phyloP scores from a whole-genome alignment of 2,888 invertebrate genomes.

The Elegia similella region DNA sequence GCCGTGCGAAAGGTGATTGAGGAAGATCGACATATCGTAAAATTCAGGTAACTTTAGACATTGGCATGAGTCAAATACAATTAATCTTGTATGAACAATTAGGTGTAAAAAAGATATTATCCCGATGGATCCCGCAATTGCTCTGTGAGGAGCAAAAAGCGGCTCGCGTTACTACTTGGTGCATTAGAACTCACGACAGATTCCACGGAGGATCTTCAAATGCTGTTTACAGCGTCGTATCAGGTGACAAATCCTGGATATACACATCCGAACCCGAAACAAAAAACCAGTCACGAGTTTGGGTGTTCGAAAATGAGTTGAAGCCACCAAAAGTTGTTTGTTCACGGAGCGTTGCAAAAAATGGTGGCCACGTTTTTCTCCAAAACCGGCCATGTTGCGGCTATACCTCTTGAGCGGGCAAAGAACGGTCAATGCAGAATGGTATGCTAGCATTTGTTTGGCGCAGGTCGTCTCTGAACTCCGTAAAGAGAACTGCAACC shows the following conservation, averaged over 20 bases:
- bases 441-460: too few species aligned
- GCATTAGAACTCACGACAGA: slow-evolving; percentile 6
- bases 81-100: too few species aligned
- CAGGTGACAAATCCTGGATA: not conserved
- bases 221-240: not conserved
- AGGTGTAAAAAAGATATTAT: too few species aligned
- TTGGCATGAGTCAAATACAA: too few species aligned
- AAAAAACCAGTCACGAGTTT: slow-evolving; percentile 9
- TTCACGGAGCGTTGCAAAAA: too few species aligned
- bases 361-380: too few species aligned
- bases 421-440: slow-evolving; percentile 22
- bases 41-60: too few species aligned
- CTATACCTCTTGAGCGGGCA: slow-evolving; percentile 18
- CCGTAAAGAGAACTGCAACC: slow-evolving; percentile 21
- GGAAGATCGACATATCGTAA: too few species aligned
- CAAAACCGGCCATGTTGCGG: slow-evolving; percentile 17
- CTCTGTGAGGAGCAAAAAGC: slow-evolving; percentile 17
- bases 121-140: too few species aligned
- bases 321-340: too few species aligned
- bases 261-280: slow-evolving; percentile 6
- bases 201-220: slow-evolving; percentile 11
- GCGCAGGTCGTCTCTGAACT: slow-evolving; percentile 21
- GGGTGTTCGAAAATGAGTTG: slow-evolving; percentile 7
- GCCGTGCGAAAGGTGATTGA: too few species aligned
- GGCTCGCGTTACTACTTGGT: slow-evolving; percentile 12